Evolutionary conservation across 2,797 vertebrate species (phyloP), one percentile per base, ranked within the genome.

Genomic region (Limnodromus scolopaceus): DNA sequence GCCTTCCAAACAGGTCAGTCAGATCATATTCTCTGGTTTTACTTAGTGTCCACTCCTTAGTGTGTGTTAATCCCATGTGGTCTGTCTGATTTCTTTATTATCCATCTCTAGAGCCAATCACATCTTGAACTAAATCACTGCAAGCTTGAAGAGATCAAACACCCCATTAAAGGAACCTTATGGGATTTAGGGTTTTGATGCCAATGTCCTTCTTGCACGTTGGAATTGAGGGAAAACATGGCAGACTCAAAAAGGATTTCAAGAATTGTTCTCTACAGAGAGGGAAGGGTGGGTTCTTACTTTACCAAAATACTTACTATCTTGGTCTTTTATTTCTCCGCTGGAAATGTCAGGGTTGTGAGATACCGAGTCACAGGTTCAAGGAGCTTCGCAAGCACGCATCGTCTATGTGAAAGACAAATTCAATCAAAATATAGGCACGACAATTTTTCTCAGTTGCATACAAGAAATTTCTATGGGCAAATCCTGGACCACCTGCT

Each of bases 81-180:
- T 69, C 30, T 8, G 8, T 60, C 36, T 65, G 32, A 6, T 46
- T 89, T 77, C n/a, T 13, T 64, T 60, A 13, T 15, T 28, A 54
- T 27, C 25, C 18, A 12, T 8, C 51, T 78, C 61, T 39, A 81
- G 30, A 87, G 17, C 5, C 15, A 80, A 38, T 4, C 22, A 39
- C 1, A 1, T 5, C 58, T 76, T 1, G 6, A 13, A 13, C 7
- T 38, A 41, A 70, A 2, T 7, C 34, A 66, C 20, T 45, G 16
- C 2, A 5, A 39, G 14, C n/a, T 25, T 48, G 13, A 66, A 75
- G 48, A 74, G 24, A 57, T 24, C 1, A 5, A 41, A 32, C 2
- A 45, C 0, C 4, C 3, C 16, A 24, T 27, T 43, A 54, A 61
- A 79, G 13, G 10, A 60, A 70, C 1, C 5, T 17, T 16, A 18